Base-by-base conservation (phyloP, 2,797 vertebrate genomes). In the Myiotriccus ornatus region DNA sequence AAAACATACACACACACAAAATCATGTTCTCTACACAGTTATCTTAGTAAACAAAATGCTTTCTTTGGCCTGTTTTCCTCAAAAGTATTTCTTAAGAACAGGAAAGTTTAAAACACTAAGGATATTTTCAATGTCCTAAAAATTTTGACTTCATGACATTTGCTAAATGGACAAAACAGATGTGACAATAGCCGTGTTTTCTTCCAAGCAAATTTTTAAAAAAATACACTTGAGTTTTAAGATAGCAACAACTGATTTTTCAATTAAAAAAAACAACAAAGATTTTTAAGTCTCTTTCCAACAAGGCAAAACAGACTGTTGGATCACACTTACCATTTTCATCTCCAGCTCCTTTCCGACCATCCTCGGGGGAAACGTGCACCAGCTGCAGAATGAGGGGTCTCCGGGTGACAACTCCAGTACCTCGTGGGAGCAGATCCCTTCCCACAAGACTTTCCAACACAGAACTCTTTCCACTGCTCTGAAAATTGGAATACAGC, bases 391-490 rank as follows among this genome's bases (percentile, higher is more conserved):
- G 98, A 94, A 99, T 99, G 39, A 99, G 99, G 25, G 99, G 99
- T 80, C 99, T 98, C 52, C 99, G 98, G 14, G 99, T 99, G 96
- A 99, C 99, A 86, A 99, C 97, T 75, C 99, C 99, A 37, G 99
- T 99, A 24, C 99, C 99, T 70, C 99, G 98, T 27, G 99, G 99
- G 73, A 99, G 98, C 88, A 99, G 98, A 97, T 99, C 99, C 85
- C 98, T 98, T 69, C 99, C 99, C 84, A 99, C 99, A 52, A 99
- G 98, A 96, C 99, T 99, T 97, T 99, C 99, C 94, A 99, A 97
- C 86, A 99, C 99, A 8, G 99, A 99, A 97, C 99, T 99, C 97
- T 99, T 99, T 76, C 99, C 99, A 85, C 99, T 99, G 98, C 99
- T 99, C 99, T 99, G 98, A 97, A 98, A 96, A 97, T 30, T 65